Conservation (phyloP, 2,888 invertebrate species). For the Chrysolina americana region DNA sequence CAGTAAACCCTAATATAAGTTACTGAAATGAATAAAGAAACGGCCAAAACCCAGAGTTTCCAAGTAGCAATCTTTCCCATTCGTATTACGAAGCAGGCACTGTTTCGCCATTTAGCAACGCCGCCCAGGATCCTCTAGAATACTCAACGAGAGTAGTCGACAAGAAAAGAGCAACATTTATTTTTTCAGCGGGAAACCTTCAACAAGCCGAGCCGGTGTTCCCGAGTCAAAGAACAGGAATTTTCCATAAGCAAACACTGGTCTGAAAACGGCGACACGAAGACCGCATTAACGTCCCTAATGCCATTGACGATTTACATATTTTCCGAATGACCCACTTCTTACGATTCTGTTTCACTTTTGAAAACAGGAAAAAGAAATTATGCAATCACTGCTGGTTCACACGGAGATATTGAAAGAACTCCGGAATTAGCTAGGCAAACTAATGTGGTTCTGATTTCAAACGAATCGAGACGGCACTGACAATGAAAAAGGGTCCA, state of each 20-base stretch:
- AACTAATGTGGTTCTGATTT: background rate
- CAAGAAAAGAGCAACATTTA: background rate
- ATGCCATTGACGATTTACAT: conserved; percentile 20
- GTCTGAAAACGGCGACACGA: conserved; percentile 33
- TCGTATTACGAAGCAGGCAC: no score
- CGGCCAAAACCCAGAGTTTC: no score
- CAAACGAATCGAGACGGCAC: background rate
- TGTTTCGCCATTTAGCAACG: no score
- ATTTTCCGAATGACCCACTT: conserved; percentile 20
- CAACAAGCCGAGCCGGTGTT: conserved; percentile 30
- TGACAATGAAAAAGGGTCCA: background rate
- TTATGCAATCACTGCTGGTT: conserved; percentile 1
- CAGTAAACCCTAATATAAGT: no score
- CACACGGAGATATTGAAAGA: background rate
- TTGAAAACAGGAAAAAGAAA: conserved; percentile 12
- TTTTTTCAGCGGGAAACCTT: conserved; percentile 25
- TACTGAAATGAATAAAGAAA: no score
- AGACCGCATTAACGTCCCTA: conserved; percentile 39
- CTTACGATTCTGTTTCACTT: conserved; percentile 12
- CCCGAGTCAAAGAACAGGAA: conserved; percentile 36
- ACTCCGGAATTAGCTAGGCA: background rate
- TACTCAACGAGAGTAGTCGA: no score
- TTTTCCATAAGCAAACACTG: conserved; percentile 37
- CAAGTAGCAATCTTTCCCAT: no score
- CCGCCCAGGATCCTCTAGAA: no score